Evolutionary conservation across 23 tunicate genomes (phyloP), one percentile per base, ranked within the genome.

Genomic region (Halocynthia roretzi): DNA sequence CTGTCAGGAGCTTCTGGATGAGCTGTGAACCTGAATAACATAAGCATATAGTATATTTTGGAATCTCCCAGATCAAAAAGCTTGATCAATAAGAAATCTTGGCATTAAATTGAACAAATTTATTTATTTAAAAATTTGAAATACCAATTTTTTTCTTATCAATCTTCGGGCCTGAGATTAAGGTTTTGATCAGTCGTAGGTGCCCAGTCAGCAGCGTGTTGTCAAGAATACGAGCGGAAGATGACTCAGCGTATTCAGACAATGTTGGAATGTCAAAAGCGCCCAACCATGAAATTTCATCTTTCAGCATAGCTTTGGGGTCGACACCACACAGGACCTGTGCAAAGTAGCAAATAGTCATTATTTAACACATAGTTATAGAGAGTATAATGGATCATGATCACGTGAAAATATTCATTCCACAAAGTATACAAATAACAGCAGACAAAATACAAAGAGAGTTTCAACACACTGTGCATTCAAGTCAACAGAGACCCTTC

Each of bases 121-220:
- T n/a, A n/a, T n/a, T n/a, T n/a, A n/a, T n/a, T n/a, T n/a, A n/a
- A n/a, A n/a, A n/a, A n/a, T n/a, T n/a, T n/a, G n/a, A n/a, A n/a
- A 31, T 52, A 88, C 95, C 95, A 18, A 78, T 88, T 72, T 78
- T 56, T 78, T 88, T 88, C 61, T 88, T 88, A 77, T 83, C 80
- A 14, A 88, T 77, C 67, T 80, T 79, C 0, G 87, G 87, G 12
- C 88, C 77, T 4, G 95, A 54, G 17, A 83, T 61, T 0, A 88
- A 68, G 8, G 81, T 88, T 75, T 78, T 83, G 76, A 88, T 83
- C 51, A 88, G 78, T 50, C 72, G 68, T 22, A 88, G 71, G 68
- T 88, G 95, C 21, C 95, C 95, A 21, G 95, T 88, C 63, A 88
- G 77, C 70, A 88, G 51, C 18, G 69, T 53, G 84, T 83, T 88